Evolutionary conservation across 1,140 invertebrate genomes (phyloP).

Genomic region (Sipha flava): DNA sequence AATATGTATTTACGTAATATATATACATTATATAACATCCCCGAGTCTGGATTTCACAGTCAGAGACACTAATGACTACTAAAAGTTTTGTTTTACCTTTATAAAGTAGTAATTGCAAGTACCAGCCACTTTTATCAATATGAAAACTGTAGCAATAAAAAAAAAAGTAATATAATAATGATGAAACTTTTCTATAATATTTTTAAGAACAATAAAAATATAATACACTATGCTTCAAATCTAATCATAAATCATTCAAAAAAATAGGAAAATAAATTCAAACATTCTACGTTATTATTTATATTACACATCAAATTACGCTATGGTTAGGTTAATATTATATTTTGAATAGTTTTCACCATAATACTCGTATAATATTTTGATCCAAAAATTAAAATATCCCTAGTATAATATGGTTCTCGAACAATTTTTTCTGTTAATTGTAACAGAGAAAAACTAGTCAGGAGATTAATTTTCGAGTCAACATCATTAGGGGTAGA

Average conservation of each 20-base stretch:
- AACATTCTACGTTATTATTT: background rate
- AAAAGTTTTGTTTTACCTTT: background rate
- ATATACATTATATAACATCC: background rate
- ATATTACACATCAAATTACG: too few species aligned
- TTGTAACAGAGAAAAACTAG: background rate
- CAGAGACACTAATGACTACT: background rate
- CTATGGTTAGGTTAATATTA: too few species aligned
- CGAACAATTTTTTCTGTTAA: background rate
- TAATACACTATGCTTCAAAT: background rate
- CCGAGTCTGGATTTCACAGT: background rate
- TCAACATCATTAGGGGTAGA: background rate
- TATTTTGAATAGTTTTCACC: too few species aligned
- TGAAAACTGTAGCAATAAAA: background rate
- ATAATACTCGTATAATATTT: background rate
- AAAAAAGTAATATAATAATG: background rate
- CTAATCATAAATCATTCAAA: background rate
- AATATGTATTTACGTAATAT: too few species aligned
- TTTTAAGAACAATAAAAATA: background rate
- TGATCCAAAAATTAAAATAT: background rate
- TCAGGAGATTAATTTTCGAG: background rate
- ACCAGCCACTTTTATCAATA: background rate
- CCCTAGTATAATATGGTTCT: background rate
- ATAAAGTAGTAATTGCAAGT: background rate
- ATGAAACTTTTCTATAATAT: conserved; percentile 8
- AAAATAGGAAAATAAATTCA: background rate